Base-by-base conservation (phyloP, 2,113 vertebrate genomes). In the Cyphomyrus plagiostoma region DNA sequence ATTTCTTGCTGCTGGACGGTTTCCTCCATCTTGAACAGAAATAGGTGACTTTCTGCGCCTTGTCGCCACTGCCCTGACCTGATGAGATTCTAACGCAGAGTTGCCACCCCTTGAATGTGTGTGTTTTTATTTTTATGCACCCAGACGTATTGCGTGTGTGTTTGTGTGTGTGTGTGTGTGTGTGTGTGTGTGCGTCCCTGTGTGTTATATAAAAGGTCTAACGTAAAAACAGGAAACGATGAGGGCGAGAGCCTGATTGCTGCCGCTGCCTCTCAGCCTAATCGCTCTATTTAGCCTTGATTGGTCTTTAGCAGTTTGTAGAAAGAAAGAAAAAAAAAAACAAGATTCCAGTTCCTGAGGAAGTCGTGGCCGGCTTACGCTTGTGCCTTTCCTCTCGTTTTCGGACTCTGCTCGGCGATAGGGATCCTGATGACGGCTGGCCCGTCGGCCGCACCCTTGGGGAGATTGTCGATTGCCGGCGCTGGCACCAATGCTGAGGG, bases 341-440 rank as follows among this genome's bases (percentile, higher is more conserved):
- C 13, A 17, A 80, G 35, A 89, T 48, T 66, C 58, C 10, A 82
- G 85, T 74, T 88, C 87, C 62, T 80, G 11, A 0, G 53, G 77
- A 92, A 66, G 90, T 50, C 58, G 91, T 5, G 39, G 91, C 86
- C 82, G 91, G 89, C 89, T 89, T 89, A 90, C 48, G 48, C 39
- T 49, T 90, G 90, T 48, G 86, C 10, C 82, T 85, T 23, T 0
- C 6, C 48, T 90, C 83, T 86, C 26, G 26, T 45, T 5, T 2
- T 92, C 93, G 89, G 90, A 92, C 91, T 90, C 50, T 30, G 90
- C 92, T 91, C 88, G 74, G 89, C 91, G 35, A 42, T 80, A 42
- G 17, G 35, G 74, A 80, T 8, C 30, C 74, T 42, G 74, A 80
- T 42, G 74, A 39, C 7, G 74, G 15, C 74, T 42, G 74, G 17